phyloP scores from a whole-genome alignment of 2,888 invertebrate genomes.

The Aleiodes testaceus region DNA sequence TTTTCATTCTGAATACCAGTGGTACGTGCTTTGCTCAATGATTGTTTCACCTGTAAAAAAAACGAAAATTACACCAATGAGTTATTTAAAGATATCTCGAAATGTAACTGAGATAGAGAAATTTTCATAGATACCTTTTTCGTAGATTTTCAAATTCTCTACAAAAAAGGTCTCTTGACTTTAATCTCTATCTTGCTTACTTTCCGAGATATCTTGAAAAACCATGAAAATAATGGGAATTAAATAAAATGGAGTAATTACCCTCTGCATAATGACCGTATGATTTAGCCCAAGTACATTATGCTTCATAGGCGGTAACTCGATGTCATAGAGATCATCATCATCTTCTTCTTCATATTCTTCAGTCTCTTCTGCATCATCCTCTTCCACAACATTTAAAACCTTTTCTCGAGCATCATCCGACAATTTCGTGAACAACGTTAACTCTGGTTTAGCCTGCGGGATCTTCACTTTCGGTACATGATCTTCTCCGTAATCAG shows the following conservation, averaged over 20 bases:
- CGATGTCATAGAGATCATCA: conserved; percentile 66
- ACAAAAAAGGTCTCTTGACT: no score
- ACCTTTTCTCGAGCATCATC: conserved; percentile 47
- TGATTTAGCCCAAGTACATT: conserved; percentile 83
- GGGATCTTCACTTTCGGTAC: conserved; percentile 70
- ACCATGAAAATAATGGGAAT: conserved; percentile 14
- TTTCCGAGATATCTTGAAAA: no score
- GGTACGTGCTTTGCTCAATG: conserved; percentile 63
- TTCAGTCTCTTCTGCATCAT: conserved; percentile 5
- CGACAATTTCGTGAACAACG: conserved; percentile 54
- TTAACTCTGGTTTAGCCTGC: conserved; percentile 61
- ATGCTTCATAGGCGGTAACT: conserved; percentile 82
- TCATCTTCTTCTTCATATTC: conserved; percentile 46
- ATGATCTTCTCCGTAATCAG: conserved; percentile 83
- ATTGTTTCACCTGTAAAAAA: conserved; percentile 64
- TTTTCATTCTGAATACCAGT: conserved; percentile 39
- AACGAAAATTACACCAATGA: no score
- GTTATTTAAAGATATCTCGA: no score
- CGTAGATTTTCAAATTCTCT: no score
- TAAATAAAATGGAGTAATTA: conserved; percentile 52
- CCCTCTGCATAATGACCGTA: conserved; percentile 76
- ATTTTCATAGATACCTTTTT: no score
- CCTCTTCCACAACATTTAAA: conserved; percentile 41
- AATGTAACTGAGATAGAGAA: no score
- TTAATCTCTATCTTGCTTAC: no score